Evolutionary conservation across 2,888 invertebrate species (phyloP).

Genomic region (Buathra laborator): DNA sequence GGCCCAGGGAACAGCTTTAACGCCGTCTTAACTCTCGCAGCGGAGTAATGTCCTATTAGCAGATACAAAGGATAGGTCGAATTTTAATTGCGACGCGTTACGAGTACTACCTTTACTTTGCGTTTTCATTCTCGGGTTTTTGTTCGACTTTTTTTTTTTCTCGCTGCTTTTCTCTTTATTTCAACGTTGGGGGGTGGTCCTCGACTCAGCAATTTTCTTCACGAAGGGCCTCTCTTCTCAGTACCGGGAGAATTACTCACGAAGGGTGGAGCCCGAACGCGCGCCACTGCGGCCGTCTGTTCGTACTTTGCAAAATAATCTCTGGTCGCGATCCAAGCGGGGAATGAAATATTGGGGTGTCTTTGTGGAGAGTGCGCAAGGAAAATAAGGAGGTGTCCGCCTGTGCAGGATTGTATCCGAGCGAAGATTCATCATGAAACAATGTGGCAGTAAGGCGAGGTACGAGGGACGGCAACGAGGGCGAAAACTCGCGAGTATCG

Average conservation of each 20-base stretch:
- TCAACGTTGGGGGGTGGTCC: background rate
- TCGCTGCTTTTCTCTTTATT: slow-evolving; percentile 4
- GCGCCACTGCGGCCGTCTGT: slow-evolving; percentile 2
- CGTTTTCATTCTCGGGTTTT: slow-evolving; percentile 34
- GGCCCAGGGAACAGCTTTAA: slow-evolving; percentile 72
- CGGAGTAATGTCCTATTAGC: slow-evolving; percentile 79
- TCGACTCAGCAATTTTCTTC: slow-evolving; percentile 12
- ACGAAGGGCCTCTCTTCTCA: slow-evolving; percentile 1
- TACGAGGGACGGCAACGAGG: background rate
- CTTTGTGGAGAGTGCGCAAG: slow-evolving; percentile 10
- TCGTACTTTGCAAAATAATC: slow-evolving; percentile 40
- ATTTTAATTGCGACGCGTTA: slow-evolving; percentile 76
- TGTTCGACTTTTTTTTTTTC: slow-evolving; percentile 35
- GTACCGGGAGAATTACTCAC: slow-evolving; percentile 30
- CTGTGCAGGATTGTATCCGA: slow-evolving; percentile 3
- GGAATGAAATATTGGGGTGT: slow-evolving; percentile 45
- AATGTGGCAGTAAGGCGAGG: slow-evolving; percentile 1
- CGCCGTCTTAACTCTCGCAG: slow-evolving; percentile 67
- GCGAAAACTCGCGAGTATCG: background rate
- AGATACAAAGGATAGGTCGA: slow-evolving; percentile 79
- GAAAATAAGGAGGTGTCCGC: slow-evolving; percentile 42
- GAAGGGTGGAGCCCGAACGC: background rate
- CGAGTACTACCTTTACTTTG: slow-evolving; percentile 47
- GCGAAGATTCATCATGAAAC: slow-evolving; percentile 45
- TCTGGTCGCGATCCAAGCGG: slow-evolving; percentile 7